Percentiles rank a stretch among this genome's conserved stretches.
Evolutionary conservation across 2,113 vertebrate genomes (phyloP).

Genomic region (Alces alces): DNA sequence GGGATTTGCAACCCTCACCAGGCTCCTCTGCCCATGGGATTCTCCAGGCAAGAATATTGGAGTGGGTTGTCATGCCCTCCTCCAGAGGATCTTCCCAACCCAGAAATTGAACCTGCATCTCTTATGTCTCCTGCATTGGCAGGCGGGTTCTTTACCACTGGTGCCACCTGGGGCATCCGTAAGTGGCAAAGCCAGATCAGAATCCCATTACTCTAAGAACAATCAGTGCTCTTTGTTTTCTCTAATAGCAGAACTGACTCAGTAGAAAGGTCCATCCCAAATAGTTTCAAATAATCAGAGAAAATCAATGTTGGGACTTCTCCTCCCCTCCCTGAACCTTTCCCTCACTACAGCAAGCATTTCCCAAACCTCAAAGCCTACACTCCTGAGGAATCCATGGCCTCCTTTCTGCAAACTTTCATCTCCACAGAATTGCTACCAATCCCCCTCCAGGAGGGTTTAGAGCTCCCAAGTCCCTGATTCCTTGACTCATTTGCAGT

Average conservation of each 20-base stretch:
- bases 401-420: neutral
- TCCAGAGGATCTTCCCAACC: neutral
- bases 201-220: conserved; percentile 5
- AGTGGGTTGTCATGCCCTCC: neutral
- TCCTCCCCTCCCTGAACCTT: neutral
- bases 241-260: neutral
- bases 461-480: neutral
- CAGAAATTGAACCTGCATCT: neutral
- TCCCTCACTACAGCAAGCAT: neutral
- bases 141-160: neutral
- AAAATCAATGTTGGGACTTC: neutral
- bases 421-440: neutral
- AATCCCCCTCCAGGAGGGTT: neutral
- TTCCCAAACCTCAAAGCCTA: neutral
- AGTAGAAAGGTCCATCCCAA: neutral
- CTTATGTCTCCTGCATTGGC: neutral
- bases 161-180: neutral
- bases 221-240: neutral
- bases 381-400: neutral
- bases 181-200: neutral
- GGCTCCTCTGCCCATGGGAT: neutral
- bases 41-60: neutral
- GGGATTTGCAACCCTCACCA: neutral
- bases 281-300: conserved; percentile 9
- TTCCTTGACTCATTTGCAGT: neutral